phyloP scores from a whole-genome alignment of 2,888 invertebrate genomes.

The Fissipunctia ypsillon region DNA sequence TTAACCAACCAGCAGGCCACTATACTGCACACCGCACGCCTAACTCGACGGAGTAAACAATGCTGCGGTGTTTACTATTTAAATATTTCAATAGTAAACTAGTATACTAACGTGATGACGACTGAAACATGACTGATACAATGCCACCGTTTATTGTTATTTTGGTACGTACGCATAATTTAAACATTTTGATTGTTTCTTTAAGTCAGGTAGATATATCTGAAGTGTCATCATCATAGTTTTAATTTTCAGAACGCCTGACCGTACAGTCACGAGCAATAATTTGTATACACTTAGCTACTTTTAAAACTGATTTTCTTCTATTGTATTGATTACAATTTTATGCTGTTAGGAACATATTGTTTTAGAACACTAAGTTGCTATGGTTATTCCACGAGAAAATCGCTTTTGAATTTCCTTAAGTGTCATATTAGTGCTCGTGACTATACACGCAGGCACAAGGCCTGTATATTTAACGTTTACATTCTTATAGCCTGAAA shows the following conservation, averaged over 20 bases:
- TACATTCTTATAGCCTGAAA: neutral
- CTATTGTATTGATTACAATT: too few relatives aligned
- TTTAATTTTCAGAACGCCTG: neutral
- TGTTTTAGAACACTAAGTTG: too few relatives aligned
- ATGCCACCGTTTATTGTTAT: neutral
- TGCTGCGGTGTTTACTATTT: constrained; percentile 22
- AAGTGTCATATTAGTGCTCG: too few relatives aligned
- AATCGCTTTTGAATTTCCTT: too few relatives aligned
- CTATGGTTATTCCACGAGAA: too few relatives aligned
- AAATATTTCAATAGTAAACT: constrained; percentile 25
- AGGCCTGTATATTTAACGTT: neutral
- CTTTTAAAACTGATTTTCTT: too few relatives aligned
- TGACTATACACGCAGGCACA: neutral
- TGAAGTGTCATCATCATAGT: neutral
- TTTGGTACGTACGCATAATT: neutral
- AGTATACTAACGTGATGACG: neutral
- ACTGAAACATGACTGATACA: neutral
- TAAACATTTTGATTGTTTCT: neutral
- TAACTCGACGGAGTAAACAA: constrained; percentile 22
- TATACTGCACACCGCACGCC: constrained; percentile 12
- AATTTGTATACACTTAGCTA: too few relatives aligned
- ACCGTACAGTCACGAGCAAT: too few relatives aligned
- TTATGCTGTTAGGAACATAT: too few relatives aligned
- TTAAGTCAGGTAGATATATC: neutral
- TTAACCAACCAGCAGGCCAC: neutral